A percentile compares a stretch with the other conserved stretches of the same genome.
Conservation (phyloP, 2,888 invertebrate species). For the Nomada flava region DNA sequence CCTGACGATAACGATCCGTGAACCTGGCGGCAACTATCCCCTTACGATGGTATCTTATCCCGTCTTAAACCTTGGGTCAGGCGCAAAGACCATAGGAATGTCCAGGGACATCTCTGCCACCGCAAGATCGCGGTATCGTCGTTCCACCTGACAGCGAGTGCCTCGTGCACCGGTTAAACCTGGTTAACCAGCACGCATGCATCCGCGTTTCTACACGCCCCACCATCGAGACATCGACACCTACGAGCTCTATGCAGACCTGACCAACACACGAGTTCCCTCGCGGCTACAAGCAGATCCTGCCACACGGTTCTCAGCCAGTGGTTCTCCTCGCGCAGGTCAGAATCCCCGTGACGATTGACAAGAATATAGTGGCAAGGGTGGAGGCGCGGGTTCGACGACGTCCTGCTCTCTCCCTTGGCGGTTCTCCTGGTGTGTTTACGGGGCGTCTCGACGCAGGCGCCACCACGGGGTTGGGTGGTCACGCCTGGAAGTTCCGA, state of each 20-base stretch:
- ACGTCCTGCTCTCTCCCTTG: slow-evolving; percentile 36
- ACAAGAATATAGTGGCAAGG: slow-evolving; percentile 45
- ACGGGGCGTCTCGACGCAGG: slow-evolving; percentile 75
- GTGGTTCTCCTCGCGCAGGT: slow-evolving; percentile 70
- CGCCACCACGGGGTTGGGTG: slow-evolving; percentile 71
- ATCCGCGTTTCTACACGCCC: slow-evolving; percentile 14
- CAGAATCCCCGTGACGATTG: slow-evolving; percentile 61
- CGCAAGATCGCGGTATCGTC: slow-evolving; percentile 24
- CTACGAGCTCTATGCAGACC: slow-evolving; percentile 13
- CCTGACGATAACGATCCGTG: too few relatives aligned
- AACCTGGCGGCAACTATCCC: too few relatives aligned
- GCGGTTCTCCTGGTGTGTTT: slow-evolving; percentile 67
- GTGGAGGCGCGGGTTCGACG: background rate
- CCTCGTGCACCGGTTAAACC: slow-evolving; percentile 23
- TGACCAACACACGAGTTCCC: slow-evolving; percentile 22
- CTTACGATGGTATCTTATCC: too few relatives aligned
- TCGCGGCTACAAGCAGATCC: slow-evolving; percentile 37
- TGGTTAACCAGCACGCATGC: slow-evolving; percentile 23
- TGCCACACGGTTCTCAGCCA: slow-evolving; percentile 57
- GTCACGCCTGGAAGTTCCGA: slow-evolving; percentile 68
- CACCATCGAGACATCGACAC: slow-evolving; percentile 20
- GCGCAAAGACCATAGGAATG: background rate
- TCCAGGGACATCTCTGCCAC: background rate
- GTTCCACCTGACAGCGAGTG: background rate
- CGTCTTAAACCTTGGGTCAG: background rate